Base-by-base conservation (phyloP, 2,113 vertebrate species). In the Brienomyrus longianalis region DNA sequence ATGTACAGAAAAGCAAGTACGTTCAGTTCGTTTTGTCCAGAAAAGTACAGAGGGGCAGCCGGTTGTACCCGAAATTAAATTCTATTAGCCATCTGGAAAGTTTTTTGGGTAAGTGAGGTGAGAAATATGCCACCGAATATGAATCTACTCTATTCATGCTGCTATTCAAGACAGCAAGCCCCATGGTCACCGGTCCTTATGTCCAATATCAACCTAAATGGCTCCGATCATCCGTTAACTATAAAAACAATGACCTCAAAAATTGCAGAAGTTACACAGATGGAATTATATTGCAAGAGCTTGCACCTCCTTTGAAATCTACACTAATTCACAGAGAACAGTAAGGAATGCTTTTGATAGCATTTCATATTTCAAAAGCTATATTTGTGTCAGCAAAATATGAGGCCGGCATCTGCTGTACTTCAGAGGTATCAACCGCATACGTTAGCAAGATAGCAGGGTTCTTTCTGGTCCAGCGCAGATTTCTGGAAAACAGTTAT, bases 61-160 rank as follows among this genome's bases (percentile, higher is more conserved):
- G 1, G 5, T 56, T 7, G 9, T 35, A 56, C 85, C 50, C 54
- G 85, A 35, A n/a, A 17, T 87, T 27, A 54, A 31, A 31, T 56
- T 87, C 50, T 84, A 21, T n/a, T 84, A 48, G n/a, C 85, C 85
- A 54, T 87, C 85, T 87, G 85, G 85, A 54, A 87, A 87, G 51
- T 8, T 35, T 87, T 87, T 87, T 54, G 48, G 51, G 27, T 10
- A 54, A 87, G 85, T 31, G 51, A 87, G 27, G 50, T 19, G 50
- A 54, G 31, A 54, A 19, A n/a, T 54, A 21, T 54, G 31, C 27
- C 13, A 9, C n/a, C 35, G 48, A 39, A 48, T 19, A 87, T 87
- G 85, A 52, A 31, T 9, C 51, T 54, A 27, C 85, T 35, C 50
- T 27, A 31, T 87, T 54, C 50, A 21, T 19, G 35, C 51, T 6